phyloP scores from a whole-genome alignment of 1,140 invertebrate genomes.

The Bombus difficillimus region DNA sequence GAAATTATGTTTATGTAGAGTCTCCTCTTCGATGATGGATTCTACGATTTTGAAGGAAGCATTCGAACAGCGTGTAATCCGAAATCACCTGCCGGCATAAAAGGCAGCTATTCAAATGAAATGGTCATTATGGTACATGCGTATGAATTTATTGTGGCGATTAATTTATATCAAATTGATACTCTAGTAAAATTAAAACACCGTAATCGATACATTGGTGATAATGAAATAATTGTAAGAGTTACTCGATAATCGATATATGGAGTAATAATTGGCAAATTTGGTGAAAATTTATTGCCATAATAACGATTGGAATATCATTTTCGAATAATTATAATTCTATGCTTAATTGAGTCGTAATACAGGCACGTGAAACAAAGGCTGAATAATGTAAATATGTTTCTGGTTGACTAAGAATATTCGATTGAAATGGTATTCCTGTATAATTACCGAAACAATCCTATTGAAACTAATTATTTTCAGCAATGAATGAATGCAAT shows the following conservation, averaged over 20 bases:
- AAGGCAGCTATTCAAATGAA: neutral
- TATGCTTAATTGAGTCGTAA: neutral
- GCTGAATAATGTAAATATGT: neutral
- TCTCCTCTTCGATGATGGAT: neutral
- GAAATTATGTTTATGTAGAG: neutral
- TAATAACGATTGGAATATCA: neutral
- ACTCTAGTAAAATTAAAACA: neutral
- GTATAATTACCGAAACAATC: neutral
- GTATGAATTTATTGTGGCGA: neutral
- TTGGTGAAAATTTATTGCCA: neutral
- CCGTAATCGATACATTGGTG: too few species aligned
- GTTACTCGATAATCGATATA: neutral
- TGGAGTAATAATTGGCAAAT: neutral
- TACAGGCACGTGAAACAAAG: neutral
- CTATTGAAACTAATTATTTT: neutral
- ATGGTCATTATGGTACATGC: neutral
- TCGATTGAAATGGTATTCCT: neutral
- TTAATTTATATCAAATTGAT: neutral
- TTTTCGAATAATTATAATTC: neutral
- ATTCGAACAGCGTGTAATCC: neutral
- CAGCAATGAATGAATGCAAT: neutral
- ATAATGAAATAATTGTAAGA: neutral
- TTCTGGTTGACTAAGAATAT: neutral
- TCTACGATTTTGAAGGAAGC: conserved; percentile 15
- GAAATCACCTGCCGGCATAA: neutral